A percentile compares a stretch with the other conserved stretches of the same genome.
phyloP scores from a whole-genome alignment of 2,888 invertebrate genomes.

The Caenorhabditis zanzibari region DNA sequence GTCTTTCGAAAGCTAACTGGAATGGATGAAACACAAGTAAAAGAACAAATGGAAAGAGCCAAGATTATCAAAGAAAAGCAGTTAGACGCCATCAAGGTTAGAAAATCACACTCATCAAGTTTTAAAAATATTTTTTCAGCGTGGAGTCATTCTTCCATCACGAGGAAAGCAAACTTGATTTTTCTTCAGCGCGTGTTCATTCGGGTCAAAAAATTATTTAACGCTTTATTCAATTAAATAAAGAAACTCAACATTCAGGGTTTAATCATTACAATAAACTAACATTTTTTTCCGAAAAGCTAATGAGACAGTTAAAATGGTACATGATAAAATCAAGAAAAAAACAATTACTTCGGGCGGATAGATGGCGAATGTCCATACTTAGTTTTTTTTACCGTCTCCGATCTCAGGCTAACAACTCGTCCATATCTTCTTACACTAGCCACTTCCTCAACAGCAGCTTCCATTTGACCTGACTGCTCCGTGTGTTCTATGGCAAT shows the following conservation, averaged over 20 bases:
- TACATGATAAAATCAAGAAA: constrained; percentile 1
- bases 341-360: not conserved
- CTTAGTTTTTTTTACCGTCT: not conserved
- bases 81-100: constrained; percentile 17
- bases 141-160: constrained; percentile 1
- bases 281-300: not conserved
- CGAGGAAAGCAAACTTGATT: constrained; percentile 9
- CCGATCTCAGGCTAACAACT: not conserved
- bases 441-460: not conserved
- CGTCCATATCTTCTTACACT: not conserved
- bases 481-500: too few relatives aligned
- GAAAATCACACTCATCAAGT: not conserved
- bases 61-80: constrained; percentile 12
- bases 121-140: constrained; percentile 12
- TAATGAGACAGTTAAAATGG: constrained; percentile 7
- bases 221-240: not conserved
- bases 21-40: constrained; percentile 12
- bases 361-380: not conserved
- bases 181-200: not conserved
- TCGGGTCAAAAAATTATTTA: not conserved
- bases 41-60: constrained; percentile 47
- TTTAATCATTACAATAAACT: not conserved
- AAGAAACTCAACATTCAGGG: not conserved
- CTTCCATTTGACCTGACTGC: not conserved
- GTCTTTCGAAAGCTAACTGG: constrained; percentile 45